Conservation (phyloP, 2,797 vertebrate genomes). For the Adrianichthys oophorus region DNA sequence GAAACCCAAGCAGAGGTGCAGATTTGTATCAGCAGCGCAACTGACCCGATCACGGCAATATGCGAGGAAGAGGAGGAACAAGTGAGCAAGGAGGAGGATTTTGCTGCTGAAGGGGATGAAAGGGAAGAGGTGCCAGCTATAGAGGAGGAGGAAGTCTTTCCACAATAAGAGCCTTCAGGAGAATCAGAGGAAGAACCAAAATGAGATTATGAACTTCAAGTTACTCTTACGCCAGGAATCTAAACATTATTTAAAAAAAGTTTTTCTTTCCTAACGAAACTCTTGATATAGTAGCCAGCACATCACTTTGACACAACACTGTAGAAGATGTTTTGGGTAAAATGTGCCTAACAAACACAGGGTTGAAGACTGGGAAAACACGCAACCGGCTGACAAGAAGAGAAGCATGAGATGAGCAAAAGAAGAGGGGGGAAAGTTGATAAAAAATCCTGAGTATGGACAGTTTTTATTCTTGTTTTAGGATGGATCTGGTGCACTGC, state of each 20-base stretch:
- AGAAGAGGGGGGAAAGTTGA: conserved; percentile 18
- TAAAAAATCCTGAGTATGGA: conserved; percentile 21
- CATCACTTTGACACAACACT: conserved; percentile 99
- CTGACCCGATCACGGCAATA: conserved; percentile 90
- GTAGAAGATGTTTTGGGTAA: conserved; percentile 89
- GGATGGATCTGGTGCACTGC: conserved; percentile 43
- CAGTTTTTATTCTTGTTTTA: conserved; percentile 41
- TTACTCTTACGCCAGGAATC: conserved; percentile 60
- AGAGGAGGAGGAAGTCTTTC: conserved; percentile 55
- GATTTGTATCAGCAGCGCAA: conserved; percentile 63
- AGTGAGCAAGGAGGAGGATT: conserved; percentile 65
- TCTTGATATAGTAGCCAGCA: conserved; percentile 86
- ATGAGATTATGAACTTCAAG: conserved; percentile 52
- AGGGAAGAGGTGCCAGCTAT: conserved; percentile 43
- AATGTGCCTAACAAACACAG: conserved; percentile 83
- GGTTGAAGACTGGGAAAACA: conserved; percentile 52
- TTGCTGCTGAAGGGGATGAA: conserved; percentile 45
- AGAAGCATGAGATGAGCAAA: conserved; percentile 25
- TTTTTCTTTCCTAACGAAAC: conserved; percentile 76
- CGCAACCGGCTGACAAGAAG: conserved; percentile 25
- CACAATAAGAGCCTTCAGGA: conserved; percentile 57
- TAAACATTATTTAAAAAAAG: conserved; percentile 69
- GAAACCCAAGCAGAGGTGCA: conserved; percentile 72
- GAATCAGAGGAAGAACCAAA: conserved; percentile 62
- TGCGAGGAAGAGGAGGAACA: conserved; percentile 93